phyloP scores from a whole-genome alignment of 2,888 invertebrate species.

The Ormyrus labotus region DNA sequence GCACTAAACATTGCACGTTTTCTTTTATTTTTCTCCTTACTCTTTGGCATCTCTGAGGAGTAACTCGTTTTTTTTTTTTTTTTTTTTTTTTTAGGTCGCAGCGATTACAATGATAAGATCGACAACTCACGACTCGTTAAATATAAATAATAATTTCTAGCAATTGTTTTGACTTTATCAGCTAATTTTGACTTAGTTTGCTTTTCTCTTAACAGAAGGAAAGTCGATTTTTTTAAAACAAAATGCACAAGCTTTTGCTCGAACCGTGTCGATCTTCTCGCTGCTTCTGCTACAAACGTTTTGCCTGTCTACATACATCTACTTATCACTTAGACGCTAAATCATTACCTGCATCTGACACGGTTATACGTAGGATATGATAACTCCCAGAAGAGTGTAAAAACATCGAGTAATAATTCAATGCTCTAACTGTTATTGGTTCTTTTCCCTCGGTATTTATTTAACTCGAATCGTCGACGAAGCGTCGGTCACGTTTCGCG shows the following conservation, averaged over 20 bases:
- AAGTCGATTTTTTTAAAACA: not conserved
- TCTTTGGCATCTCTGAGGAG: constrained; percentile 71
- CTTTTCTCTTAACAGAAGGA: constrained; percentile 12
- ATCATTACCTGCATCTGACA: constrained; percentile 53
- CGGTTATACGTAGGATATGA: constrained; percentile 50
- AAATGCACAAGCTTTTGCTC: constrained; percentile 15
- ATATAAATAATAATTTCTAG: constrained; percentile 44
- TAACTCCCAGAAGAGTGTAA: constrained; percentile 43
- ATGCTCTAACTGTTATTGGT: constrained; percentile 15
- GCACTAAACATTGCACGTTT: constrained; percentile 70
- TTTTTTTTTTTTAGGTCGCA: constrained; percentile 18
- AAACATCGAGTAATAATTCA: constrained; percentile 40
- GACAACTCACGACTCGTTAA: constrained; percentile 40
- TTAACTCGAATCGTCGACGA: no score
- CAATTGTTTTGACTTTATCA: constrained; percentile 27
- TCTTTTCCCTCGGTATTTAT: not conserved
- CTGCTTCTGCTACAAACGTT: constrained; percentile 29
- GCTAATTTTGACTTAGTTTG: constrained; percentile 41
- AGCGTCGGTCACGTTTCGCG: no score
- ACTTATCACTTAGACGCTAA: constrained; percentile 54
- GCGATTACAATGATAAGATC: constrained; percentile 21
- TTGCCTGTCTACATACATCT: constrained; percentile 44
- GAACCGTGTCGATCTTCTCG: constrained; percentile 26
- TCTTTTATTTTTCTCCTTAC: constrained; percentile 57
- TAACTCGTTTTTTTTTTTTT: constrained; percentile 46